phyloP scores from a whole-genome alignment of 2,113 vertebrate species.

The Bombycilla garrulus region DNA sequence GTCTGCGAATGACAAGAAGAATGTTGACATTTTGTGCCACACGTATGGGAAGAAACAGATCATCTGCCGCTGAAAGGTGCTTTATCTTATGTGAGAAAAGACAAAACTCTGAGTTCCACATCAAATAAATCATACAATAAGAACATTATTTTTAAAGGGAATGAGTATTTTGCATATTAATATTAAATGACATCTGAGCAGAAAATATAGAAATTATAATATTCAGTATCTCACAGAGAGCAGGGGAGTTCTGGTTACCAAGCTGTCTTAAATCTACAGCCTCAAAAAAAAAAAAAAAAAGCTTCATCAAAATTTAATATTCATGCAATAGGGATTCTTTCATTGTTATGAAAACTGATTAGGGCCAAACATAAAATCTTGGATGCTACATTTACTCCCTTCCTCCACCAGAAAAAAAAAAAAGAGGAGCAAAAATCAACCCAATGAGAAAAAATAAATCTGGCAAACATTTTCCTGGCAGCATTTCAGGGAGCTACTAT shows the following conservation, averaged over 20 bases:
- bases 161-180: conserved; percentile 63
- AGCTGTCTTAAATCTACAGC: conserved; percentile 36
- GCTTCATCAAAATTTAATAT: conserved; percentile 60
- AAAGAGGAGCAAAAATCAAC: neutral
- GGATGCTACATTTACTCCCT: neutral
- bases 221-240: conserved; percentile 20
- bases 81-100: conserved; percentile 57
- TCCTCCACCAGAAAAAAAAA: neutral
- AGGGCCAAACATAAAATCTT: conserved; percentile 12
- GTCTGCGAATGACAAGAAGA: conserved; percentile 44
- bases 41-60: conserved; percentile 12
- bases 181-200: conserved; percentile 43
- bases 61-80: conserved; percentile 46
- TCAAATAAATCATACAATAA: conserved; percentile 67
- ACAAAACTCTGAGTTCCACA: conserved; percentile 47
- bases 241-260: conserved; percentile 21
- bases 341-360: conserved; percentile 48
- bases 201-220: conserved; percentile 50
- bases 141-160: conserved; percentile 62
- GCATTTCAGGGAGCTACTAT: conserved; percentile 6
- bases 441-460: neutral
- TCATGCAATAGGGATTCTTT: conserved; percentile 32
- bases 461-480: conserved; percentile 22
- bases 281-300: neutral
- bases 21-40: conserved; percentile 64